Evolutionary conservation across 2,113 vertebrate species (phyloP), one percentile per base, ranked within the genome.

Genomic region (Mormyrus iriodes): DNA sequence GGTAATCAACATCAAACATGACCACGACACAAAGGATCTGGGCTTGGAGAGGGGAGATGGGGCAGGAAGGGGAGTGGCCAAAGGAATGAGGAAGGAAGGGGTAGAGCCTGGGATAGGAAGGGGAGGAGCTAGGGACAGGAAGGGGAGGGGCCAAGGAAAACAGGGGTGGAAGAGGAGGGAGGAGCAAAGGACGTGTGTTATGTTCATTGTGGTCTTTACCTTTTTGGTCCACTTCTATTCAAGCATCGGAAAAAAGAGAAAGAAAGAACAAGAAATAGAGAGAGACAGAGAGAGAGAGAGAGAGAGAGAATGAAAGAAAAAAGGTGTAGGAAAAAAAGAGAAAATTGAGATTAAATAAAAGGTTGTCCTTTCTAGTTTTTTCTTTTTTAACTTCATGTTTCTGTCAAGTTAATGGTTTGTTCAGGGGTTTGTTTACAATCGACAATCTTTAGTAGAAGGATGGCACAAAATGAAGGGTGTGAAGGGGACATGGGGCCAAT

Each of bases 201-300:
- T 96, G 96, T 95, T 97, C 96, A 97, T 97, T 96, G 95, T 95
- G 97, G 97, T 96, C 96, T 97, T 98, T 98, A 98, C 97, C 97
- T 98, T 98, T 98, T 97, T 98, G 97, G 96, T 98, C 97, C 97
- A 98, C 97, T 98, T 98, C 97, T 98, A 98, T 97, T 98, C 97
- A 98, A 97, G 97, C 97, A 97, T 97, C 97, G 97, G 97, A 97
- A 97, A 87, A 97, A 87, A 87, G 86, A 96, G 96, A 96, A 93
- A 94, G 94, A 92, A 94, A 95, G 94, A 97, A 96, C 96, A 95
- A 97, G 96, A 97, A 96, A 96, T 93, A 96, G 95, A 97, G 95
- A 96, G 95, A 96, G 95, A 69, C 35, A 88, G 61, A 88, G 39
- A 88, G 87, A 88, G 61, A 86, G 27, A 86, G 85, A 85, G 27